phyloP scores from a whole-genome alignment of 2,797 vertebrate species.

The Eurystomus glaucurus region DNA sequence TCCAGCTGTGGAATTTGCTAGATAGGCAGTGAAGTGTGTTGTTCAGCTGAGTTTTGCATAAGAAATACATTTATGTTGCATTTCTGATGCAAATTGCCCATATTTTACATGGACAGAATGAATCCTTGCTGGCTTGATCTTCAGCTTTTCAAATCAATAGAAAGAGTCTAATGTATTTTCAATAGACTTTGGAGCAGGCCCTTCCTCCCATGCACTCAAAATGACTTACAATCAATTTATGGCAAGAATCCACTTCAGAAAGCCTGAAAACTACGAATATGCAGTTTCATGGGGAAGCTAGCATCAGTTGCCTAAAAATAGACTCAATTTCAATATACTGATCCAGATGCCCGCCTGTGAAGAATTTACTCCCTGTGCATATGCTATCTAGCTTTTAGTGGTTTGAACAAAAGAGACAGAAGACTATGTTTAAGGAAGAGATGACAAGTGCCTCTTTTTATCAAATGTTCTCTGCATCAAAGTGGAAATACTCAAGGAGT shows the following conservation, averaged over 20 bases:
- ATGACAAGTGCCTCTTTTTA: constrained; percentile 73
- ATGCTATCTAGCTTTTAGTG: constrained; percentile 54
- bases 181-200: constrained; percentile 62
- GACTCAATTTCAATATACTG: constrained; percentile 59
- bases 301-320: constrained; percentile 70
- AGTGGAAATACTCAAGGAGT: constrained; percentile 71
- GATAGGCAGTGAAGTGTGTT: constrained; percentile 48
- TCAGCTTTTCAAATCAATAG: constrained; percentile 72
- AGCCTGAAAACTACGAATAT: constrained; percentile 56
- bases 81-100: constrained; percentile 66
- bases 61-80: constrained; percentile 68
- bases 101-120: constrained; percentile 58
- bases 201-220: constrained; percentile 51
- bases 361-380: constrained; percentile 63
- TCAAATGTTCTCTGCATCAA: constrained; percentile 62
- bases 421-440: constrained; percentile 73
- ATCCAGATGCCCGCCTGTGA: constrained; percentile 61
- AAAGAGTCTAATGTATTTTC: constrained; percentile 70
- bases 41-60: constrained; percentile 67
- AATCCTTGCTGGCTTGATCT: constrained; percentile 65
- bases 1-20: constrained; percentile 61
- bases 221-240: constrained; percentile 74
- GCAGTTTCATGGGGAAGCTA: constrained; percentile 68
- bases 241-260: constrained; percentile 73
- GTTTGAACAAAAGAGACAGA: constrained; percentile 69